Evolutionary conservation across 1,140 invertebrate genomes (phyloP).

Genomic region (Eriosoma lanigerum): DNA sequence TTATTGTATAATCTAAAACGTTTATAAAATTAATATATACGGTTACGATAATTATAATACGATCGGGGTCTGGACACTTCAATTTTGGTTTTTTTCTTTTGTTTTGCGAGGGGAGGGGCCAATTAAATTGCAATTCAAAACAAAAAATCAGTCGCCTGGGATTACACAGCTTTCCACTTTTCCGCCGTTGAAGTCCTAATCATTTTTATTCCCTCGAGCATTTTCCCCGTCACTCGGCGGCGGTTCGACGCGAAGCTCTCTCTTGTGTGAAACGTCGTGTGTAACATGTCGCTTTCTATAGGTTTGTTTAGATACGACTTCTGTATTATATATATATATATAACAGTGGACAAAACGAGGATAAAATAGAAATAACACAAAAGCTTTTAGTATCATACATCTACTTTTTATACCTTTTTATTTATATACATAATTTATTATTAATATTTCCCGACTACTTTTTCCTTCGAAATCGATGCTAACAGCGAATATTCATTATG

Average conservation of each 20-base stretch:
- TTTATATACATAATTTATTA: not conserved
- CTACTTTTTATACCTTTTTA: too few species aligned
- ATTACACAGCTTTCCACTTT: conserved; percentile 45
- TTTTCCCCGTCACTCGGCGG: conserved; percentile 18
- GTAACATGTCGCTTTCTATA: conserved; percentile 33
- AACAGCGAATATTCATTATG: not conserved
- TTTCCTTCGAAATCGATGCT: not conserved
- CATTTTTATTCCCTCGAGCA: conserved; percentile 36
- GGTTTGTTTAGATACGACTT: not conserved
- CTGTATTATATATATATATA: not conserved
- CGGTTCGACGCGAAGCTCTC: not conserved
- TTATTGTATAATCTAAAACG: not conserved
- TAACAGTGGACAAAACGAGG: conserved; percentile 9
- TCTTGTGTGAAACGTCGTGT: conserved; percentile 12
- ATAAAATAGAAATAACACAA: not conserved
- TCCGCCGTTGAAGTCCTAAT: conserved; percentile 32
- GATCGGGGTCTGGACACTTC: too few species aligned
- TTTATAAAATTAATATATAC: too few species aligned
- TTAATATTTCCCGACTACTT: not conserved
- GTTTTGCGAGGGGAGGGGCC: not conserved
- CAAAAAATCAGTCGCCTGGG: conserved; percentile 28
- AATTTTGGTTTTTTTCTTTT: too few species aligned
- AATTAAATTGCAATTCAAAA: conserved; percentile 42
- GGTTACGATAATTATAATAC: too few species aligned
- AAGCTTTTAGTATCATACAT: conserved; percentile 23